Evolutionary conservation across 2,888 invertebrate species (phyloP).

Genomic region (Lasioglossum zephyrum): DNA sequence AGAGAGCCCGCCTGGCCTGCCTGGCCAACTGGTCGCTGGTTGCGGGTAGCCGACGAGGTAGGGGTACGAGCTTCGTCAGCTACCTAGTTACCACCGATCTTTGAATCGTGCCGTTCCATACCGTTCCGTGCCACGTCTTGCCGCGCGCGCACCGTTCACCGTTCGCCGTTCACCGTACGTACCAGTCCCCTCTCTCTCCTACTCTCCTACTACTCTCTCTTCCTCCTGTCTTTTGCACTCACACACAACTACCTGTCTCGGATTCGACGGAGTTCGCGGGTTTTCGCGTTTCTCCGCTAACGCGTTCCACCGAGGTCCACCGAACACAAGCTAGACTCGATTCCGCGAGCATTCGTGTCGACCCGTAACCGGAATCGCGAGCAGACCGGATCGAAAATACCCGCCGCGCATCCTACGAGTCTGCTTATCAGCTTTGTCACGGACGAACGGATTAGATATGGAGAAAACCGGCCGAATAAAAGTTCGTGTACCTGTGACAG

Average conservation of each 20-base stretch:
- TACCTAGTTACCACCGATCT: slow-evolving; percentile 55
- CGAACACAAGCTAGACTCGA: slow-evolving; percentile 25
- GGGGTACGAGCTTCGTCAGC: slow-evolving; percentile 54
- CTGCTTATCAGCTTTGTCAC: background rate
- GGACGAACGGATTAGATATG: background rate
- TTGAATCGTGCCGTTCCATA: slow-evolving; percentile 28
- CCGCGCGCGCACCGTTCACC: background rate
- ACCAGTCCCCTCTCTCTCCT: background rate
- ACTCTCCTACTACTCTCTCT: background rate
- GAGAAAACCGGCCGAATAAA: background rate
- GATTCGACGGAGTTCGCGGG: background rate
- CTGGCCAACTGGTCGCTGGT: slow-evolving; percentile 47
- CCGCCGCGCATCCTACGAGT: background rate
- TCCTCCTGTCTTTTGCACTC: background rate
- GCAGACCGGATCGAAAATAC: slow-evolving; percentile 1
- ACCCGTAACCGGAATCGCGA: slow-evolving; percentile 19
- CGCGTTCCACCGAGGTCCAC: slow-evolving; percentile 17
- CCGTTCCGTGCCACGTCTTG: slow-evolving; percentile 27
- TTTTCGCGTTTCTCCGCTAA: background rate
- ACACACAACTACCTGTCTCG: background rate
- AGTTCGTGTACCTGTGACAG: background rate
- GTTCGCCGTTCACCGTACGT: slow-evolving; percentile 10
- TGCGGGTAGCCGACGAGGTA: slow-evolving; percentile 46
- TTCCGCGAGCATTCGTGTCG: slow-evolving; percentile 30
- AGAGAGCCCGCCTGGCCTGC: slow-evolving; percentile 49